Conservation (phyloP, 1,140 invertebrate species). For the Drosophila baimaii region DNA sequence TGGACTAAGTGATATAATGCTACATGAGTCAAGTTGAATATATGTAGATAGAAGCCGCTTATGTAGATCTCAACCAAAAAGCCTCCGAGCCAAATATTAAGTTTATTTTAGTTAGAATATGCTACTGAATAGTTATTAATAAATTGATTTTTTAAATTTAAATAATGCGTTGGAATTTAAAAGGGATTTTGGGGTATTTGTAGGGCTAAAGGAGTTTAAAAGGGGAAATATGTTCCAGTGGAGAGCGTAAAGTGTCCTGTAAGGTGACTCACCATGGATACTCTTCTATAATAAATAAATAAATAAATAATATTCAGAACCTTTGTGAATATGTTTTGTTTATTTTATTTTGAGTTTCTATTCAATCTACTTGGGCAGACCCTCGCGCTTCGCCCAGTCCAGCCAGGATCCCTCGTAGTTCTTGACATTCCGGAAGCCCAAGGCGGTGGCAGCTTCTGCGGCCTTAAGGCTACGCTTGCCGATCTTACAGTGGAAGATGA, state of each 20-base stretch:
- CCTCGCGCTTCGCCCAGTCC: constrained; percentile 86
- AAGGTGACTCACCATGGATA: no score
- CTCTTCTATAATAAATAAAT: no score
- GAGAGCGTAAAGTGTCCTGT: no score
- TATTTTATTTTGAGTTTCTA: not conserved
- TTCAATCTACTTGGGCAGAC: constrained; percentile 75
- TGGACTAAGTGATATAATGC: constrained; percentile 86
- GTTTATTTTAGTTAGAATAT: constrained; percentile 1
- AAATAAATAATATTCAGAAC: not conserved
- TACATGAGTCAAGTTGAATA: not conserved
- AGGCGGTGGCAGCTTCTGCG: constrained; percentile 85
- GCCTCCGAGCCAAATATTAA: not conserved
- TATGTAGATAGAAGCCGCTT: constrained; percentile 5
- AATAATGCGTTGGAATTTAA: not conserved
- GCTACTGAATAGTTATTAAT: constrained; percentile 34
- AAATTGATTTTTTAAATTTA: constrained; percentile 10
- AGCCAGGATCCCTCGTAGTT: constrained; percentile 80
- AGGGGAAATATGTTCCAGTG: no score
- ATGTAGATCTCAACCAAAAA: constrained; percentile 28
- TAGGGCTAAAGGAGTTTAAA: no score
- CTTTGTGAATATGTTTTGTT: not conserved
- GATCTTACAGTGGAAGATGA: constrained; percentile 87
- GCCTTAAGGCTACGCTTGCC: constrained; percentile 87
- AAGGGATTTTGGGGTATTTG: not conserved
- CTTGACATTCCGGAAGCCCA: constrained; percentile 86